Evolutionary conservation across 2,797 vertebrate genomes (phyloP), one percentile per base, ranked within the genome.

Genomic region (Sparus aurata): DNA sequence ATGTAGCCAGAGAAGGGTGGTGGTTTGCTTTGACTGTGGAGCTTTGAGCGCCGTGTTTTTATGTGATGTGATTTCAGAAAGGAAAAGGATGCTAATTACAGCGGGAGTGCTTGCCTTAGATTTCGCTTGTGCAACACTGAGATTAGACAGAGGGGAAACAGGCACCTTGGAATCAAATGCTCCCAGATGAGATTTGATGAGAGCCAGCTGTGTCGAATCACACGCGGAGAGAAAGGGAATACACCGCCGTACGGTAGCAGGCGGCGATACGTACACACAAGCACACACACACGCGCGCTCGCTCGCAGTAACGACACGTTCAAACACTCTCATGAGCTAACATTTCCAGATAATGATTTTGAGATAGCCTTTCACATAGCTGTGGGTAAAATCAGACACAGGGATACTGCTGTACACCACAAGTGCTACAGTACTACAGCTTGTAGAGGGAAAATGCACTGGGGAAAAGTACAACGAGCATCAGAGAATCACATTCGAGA

Each of bases 161-260:
- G 91, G 89, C 90, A 92, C 92, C 92, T 94, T 88, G 84, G 88
- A 94, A 95, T 95, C 94, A 95, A 95, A 93, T 80, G 91, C 86
- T 95, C 92, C 94, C 95, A 95, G 92, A 95, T 95, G 94, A 94
- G 84, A 85, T 82, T 2, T 95, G 95, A 95, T 92, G 89, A 92
- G 91, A 90, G 80, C 92, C 95, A 95, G 95, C 92, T 96, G 95
- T 88, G 84, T 82, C 46, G 27, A 86, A 89, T 91, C 88, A 89
- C 87, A 87, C 62, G 75, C 38, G 80, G 46, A 82, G 59, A 81
- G 77, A 84, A 83, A 82, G 80, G 69, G 80, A 92, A 91, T 61
- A 78, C 80, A 69, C 52, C 58, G 49, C 75, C 46, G 63, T 87
- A 93, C 92, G 49, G 93, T 93, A 94, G 92, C 91, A 85, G 57